A percentile compares a stretch with the other conserved stretches of the same genome.
phyloP scores from a whole-genome alignment of 2,888 invertebrate genomes.

The Eremobia ochroleuca region DNA sequence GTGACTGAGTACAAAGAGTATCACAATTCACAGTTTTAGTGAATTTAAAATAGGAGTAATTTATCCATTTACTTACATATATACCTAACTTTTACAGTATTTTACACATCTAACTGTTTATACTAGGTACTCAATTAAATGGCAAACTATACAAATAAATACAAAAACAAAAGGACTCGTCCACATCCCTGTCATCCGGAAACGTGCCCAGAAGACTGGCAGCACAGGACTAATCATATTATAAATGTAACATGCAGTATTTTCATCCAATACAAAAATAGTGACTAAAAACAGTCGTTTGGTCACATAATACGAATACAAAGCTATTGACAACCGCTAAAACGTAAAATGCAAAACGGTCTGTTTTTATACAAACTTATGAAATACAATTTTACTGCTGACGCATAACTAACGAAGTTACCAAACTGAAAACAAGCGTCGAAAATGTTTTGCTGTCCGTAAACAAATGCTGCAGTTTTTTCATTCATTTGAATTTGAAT shows the following conservation, averaged over 20 bases:
- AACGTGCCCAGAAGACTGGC: neutral
- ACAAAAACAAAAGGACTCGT: neutral
- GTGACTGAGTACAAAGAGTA: neutral
- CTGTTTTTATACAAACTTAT: conserved; percentile 36
- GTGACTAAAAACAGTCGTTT: neutral
- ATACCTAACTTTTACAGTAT: no score
- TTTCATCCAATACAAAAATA: neutral
- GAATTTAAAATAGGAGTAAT: neutral
- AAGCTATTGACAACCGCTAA: neutral
- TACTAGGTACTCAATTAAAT: no score
- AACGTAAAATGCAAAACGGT: conserved; percentile 19
- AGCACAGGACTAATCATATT: neutral
- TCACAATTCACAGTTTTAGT: neutral
- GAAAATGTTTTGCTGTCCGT: conserved; percentile 32
- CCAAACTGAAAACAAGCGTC: conserved; percentile 21
- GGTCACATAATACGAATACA: neutral
- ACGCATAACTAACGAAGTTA: conserved; percentile 17
- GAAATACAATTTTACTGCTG: conserved; percentile 37
- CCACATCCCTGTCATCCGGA: neutral
- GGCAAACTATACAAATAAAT: no score
- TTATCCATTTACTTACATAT: no score
- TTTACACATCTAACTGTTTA: no score
- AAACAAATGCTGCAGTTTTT: conserved; percentile 17
- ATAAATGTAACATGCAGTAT: neutral
- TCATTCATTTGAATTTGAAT: neutral